Conservation (phyloP, 2,113 vertebrate species). For the Felis chaus region DNA sequence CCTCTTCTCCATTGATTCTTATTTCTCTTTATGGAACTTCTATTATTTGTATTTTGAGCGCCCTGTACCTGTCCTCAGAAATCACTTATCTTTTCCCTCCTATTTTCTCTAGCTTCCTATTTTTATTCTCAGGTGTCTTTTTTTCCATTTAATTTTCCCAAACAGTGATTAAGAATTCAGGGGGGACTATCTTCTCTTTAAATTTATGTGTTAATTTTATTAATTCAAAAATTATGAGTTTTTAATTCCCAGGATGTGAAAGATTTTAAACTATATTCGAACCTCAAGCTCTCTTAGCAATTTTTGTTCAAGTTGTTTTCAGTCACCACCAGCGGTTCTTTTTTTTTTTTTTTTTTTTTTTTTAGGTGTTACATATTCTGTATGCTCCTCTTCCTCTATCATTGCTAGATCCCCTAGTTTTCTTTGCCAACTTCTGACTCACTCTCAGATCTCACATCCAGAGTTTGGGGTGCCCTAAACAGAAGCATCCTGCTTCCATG, state of each 20-base stretch:
- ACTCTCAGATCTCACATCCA: neutral
- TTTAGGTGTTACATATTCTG: neutral
- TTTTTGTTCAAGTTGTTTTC: neutral
- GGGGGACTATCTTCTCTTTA: neutral
- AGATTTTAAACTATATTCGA: neutral
- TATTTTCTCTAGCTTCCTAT: neutral
- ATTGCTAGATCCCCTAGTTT: neutral
- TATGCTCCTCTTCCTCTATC: neutral
- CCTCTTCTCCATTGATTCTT: neutral
- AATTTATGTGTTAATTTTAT: neutral
- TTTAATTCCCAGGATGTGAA: conserved; percentile 23
- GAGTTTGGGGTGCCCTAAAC: neutral
- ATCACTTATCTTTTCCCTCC: neutral
- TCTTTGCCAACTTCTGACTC: neutral
- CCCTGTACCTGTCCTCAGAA: neutral
- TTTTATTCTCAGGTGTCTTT: neutral
- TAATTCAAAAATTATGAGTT: neutral
- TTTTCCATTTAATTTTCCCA: neutral
- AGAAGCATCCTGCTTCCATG: neutral
- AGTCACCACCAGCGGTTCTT: neutral
- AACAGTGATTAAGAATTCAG: neutral
- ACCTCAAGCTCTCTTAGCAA: neutral
- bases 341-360: neutral
- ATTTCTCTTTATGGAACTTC: conserved; percentile 4
- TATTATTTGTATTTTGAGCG: neutral